Conservation (phyloP, 2,113 vertebrate species). For the Odontophorus gujanensis region DNA sequence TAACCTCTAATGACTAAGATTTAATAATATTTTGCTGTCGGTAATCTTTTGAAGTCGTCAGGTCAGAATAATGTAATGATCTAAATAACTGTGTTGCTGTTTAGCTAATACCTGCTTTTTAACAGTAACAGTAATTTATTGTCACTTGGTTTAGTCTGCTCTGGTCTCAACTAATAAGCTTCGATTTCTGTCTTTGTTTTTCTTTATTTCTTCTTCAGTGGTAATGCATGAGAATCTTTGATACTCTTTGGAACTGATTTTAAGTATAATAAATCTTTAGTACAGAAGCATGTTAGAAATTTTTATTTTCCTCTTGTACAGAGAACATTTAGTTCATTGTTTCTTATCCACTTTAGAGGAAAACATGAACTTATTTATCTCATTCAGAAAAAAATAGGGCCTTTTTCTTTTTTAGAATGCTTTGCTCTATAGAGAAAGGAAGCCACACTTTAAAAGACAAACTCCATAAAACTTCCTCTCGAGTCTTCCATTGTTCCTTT, state of each 20-base stretch:
- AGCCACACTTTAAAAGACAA: background rate
- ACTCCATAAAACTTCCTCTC: background rate
- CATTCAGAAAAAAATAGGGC: background rate
- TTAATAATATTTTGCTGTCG: background rate
- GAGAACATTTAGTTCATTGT: background rate
- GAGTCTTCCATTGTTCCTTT: background rate
- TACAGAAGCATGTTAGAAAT: background rate
- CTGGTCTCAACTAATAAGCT: background rate
- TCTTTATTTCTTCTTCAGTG: background rate
- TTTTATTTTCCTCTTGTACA: background rate
- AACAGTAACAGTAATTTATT: background rate
- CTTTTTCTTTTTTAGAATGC: background rate
- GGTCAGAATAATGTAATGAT: background rate
- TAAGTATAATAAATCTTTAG: background rate
- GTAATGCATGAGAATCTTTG: conserved; percentile 23
- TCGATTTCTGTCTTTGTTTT: background rate
- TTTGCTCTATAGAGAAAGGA: background rate
- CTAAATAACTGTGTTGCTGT: background rate
- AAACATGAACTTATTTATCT: accelerated
- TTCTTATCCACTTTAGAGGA: background rate
- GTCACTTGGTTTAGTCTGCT: background rate
- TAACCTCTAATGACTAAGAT: background rate
- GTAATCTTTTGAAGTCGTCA: background rate
- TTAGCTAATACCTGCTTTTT: conserved; percentile 12
- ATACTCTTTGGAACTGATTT: background rate